Base-by-base conservation (phyloP, 1,140 invertebrate species). In the Semibalanus balanoides region DNA sequence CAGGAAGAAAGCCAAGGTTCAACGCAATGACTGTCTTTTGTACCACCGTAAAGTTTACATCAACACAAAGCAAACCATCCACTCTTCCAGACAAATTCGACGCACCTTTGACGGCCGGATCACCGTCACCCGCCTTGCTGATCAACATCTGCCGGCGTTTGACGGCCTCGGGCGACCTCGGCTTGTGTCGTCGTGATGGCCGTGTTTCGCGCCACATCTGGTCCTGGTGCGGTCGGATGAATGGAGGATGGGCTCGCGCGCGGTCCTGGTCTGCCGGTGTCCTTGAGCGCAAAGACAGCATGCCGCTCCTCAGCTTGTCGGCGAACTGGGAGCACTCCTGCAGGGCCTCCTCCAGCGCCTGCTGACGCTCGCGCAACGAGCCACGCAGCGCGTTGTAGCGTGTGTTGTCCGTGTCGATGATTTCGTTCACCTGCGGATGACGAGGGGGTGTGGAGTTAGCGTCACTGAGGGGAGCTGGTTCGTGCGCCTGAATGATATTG, bases 301-400 rank as follows among this genome's bases (percentile, higher is more conserved):
- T 96, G 30, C 95, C 95, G 83, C 98, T 96, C 29, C 98, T 96
- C 29, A 98, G 84, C 85, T 97, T 96, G 82, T 98, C 96, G 1
- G 93, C 91, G 84, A 98, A 98, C 84, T 95, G 90, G 64, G 88
- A 89, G 0, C 87, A 82, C 84, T 92, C 85, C 83, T 90, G 95
- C 81, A 97, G 83, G 28, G 94, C 94, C 83, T 89, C 93, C 83
- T 98, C 96, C 0, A 99, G 86, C 17, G 92, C 92, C 83, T 94
- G 93, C 83, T 97, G 95, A 14, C 95, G 87, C 80, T 92, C 90
- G n/a, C 94, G 86, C 0, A 99, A 85, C 79, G 92, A 91, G 5
- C 90, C 88, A 72, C 90, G 87, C 0, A 99, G 85, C 0, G 92
- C 91, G 70, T 91, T 90, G 84, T 97, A 97, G 29, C 95, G 87